Evolutionary conservation across 64 coral and sea anemone genomes (phyloP).

Genomic region (Astreopora myriophthalma): DNA sequence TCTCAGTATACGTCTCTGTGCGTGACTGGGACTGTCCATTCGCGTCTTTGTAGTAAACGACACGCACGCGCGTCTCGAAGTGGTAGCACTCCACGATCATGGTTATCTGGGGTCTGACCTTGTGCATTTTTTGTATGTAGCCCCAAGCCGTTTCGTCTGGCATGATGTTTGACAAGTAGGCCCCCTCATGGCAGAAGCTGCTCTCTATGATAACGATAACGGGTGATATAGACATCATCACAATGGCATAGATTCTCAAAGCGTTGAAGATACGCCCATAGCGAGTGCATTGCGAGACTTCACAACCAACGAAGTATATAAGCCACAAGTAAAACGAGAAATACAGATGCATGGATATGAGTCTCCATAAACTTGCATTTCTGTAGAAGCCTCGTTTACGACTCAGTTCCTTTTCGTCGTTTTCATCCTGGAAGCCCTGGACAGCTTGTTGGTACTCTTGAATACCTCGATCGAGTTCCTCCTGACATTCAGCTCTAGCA

Average conservation of each 20-base stretch:
- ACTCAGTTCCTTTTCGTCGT: constrained; percentile 52
- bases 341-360: constrained; percentile 75
- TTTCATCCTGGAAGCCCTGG: constrained; percentile 54
- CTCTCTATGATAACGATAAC: constrained; percentile 76
- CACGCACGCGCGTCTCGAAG: constrained; percentile 60
- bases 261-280: constrained; percentile 52
- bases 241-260: constrained; percentile 56
- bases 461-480: constrained; percentile 61
- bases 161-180: constrained; percentile 82
- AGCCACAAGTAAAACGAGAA: constrained; percentile 88
- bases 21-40: constrained; percentile 70
- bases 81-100: constrained; percentile 90
- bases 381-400: constrained; percentile 59
- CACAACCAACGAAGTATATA: constrained; percentile 66
- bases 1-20: constrained; percentile 83
- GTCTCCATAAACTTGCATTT: constrained; percentile 42
- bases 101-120: constrained; percentile 54
- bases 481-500: constrained; percentile 53
- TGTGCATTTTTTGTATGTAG: constrained; percentile 78
- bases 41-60: constrained; percentile 63
- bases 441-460: constrained; percentile 61
- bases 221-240: constrained; percentile 61
- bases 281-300: constrained; percentile 43
- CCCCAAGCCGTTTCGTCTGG: constrained; percentile 85
- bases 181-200: constrained; percentile 69